These are phyloP conservation scores for Crossaster papposus DNA, from an alignment of 53 echinoderm and acorn worm species.

Conservation along the genomic window DNA sequence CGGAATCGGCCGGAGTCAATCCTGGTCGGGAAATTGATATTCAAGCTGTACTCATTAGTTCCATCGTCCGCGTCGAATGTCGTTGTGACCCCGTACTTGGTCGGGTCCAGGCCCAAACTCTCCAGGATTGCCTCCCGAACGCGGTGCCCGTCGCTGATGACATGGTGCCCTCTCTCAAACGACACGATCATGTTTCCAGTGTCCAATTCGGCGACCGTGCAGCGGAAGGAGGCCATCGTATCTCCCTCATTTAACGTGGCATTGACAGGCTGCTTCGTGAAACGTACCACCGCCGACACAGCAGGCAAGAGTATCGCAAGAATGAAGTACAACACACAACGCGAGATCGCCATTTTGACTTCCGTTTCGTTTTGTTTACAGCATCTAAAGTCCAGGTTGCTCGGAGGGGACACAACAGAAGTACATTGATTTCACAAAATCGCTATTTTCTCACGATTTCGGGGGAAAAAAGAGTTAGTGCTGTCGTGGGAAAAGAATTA, in stretches of 20 bases:
- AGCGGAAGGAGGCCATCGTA: background rate
- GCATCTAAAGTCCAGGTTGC: background rate
- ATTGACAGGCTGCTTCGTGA: constrained; percentile 8
- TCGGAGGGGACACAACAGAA: background rate
- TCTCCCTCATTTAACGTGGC: constrained; percentile 31
- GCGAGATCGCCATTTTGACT: constrained; percentile 19
- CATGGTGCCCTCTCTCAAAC: constrained; percentile 1
- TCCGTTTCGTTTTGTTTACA: background rate
- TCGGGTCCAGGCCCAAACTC: background rate
- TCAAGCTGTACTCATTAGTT: background rate
- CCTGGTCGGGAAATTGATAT: constrained; percentile 5
- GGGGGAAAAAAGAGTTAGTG: too few relatives aligned
- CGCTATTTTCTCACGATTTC: too few relatives aligned
- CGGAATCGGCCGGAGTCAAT: constrained; percentile 20
- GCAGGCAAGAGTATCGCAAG: background rate
- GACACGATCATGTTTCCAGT: background rate
- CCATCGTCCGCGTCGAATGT: background rate
- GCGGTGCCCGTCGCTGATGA: constrained; percentile 20
- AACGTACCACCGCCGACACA: background rate
- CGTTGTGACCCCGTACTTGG: constrained; percentile 1
- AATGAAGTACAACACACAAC: background rate
- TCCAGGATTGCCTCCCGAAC: background rate
- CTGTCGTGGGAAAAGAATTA: too few relatives aligned
- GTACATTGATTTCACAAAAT: too few relatives aligned
- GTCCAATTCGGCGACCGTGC: constrained; percentile 6